These are phyloP conservation scores for Cataglyphis hispanica DNA, from an alignment of 1,140 invertebrate species.

Conservation along the genomic window DNA sequence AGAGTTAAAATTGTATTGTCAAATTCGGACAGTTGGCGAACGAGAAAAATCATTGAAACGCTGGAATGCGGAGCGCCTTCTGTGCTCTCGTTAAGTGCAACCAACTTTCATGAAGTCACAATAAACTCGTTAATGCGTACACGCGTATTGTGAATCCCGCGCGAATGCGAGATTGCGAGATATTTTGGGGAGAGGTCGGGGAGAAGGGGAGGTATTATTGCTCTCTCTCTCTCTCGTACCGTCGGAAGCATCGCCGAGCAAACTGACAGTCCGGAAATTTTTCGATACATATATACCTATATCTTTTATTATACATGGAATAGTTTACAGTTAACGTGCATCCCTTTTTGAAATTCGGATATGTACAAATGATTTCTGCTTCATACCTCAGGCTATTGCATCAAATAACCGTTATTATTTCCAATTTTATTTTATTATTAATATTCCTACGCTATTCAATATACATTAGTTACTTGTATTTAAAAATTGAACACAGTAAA, in stretches of 20 bases:
- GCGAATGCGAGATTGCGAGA: background rate
- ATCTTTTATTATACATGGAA: conserved; percentile 22
- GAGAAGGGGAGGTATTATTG: background rate
- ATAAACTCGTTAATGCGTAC: conserved; percentile 51
- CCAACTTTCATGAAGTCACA: conserved; percentile 43
- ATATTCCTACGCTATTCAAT: conserved; percentile 21
- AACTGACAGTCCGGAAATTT: conserved; percentile 44
- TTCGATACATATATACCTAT: conserved; percentile 26
- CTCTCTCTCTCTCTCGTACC: background rate
- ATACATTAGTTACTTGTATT: conserved; percentile 9
- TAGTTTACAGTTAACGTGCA: background rate
- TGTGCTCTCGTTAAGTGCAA: conserved; percentile 41
- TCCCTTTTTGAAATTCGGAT: conserved; percentile 22
- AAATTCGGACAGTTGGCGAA: conserved; percentile 37
- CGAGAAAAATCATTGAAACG: conserved; percentile 40
- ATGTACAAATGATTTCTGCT: conserved; percentile 22
- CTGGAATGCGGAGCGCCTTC: conserved; percentile 24
- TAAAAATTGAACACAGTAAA: background rate
- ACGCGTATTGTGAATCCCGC: conserved; percentile 24
- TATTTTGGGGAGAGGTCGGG: background rate
- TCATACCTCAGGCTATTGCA: conserved; percentile 6
- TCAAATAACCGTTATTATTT: background rate
- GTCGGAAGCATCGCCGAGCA: conserved; percentile 17
- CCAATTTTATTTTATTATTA: conserved; percentile 31
- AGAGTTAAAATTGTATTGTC: conserved; percentile 54